These are phyloP conservation scores for Rhyacophila evoluta DNA, from an alignment of 2,888 invertebrate genomes.

Conservation along the genomic window DNA sequence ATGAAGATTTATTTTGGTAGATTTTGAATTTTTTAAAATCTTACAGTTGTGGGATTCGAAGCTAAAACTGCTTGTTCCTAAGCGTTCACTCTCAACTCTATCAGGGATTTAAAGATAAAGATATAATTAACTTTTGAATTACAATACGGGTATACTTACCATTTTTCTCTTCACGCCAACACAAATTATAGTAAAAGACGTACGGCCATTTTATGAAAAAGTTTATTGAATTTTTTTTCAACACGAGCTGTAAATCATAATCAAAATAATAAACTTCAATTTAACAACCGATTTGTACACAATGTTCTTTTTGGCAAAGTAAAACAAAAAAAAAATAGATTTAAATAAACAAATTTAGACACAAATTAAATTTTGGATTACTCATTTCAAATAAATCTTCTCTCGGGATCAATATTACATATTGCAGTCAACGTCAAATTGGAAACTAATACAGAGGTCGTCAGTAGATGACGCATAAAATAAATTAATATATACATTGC, in stretches of 20 bases:
- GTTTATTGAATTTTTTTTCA: slow-evolving; percentile 47
- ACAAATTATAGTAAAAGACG: too few relatives aligned
- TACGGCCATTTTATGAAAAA: slow-evolving; percentile 42
- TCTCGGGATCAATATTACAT: not conserved
- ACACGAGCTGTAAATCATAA: slow-evolving; percentile 47
- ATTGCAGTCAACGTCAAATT: not conserved
- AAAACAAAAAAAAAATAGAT: not conserved
- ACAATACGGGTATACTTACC: too few relatives aligned
- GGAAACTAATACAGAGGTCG: not conserved
- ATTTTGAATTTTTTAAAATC: too few relatives aligned
- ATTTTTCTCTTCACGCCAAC: too few relatives aligned
- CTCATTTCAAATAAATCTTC: not conserved
- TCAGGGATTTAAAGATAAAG: too few relatives aligned
- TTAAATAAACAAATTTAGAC: not conserved
- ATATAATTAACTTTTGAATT: too few relatives aligned
- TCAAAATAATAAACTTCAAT: slow-evolving; percentile 28
- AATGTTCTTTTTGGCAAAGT: slow-evolving; percentile 4
- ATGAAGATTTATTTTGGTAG: too few relatives aligned
- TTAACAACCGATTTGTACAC: not conserved
- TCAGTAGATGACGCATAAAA: not conserved
- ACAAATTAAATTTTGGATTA: not conserved
- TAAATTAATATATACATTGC: not conserved
- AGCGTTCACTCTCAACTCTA: too few relatives aligned
- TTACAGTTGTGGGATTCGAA: too few relatives aligned
- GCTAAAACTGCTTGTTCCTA: too few relatives aligned